Conservation (phyloP, 2,113 vertebrate genomes). For the Hemicordylus capensis region DNA sequence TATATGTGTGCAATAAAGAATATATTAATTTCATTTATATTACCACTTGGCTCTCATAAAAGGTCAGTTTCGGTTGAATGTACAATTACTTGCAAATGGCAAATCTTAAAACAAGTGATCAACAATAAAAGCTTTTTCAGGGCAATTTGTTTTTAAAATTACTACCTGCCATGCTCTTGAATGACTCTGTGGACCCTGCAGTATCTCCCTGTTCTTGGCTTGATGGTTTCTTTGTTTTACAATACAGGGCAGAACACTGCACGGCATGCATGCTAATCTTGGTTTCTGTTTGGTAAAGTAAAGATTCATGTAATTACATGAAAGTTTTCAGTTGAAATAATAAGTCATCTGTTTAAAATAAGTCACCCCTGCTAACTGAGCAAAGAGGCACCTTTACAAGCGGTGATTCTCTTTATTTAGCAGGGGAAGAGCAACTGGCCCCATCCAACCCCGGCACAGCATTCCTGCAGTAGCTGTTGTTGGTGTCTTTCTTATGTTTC, state of each 20-base stretch:
- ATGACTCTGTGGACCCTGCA: conserved; percentile 54
- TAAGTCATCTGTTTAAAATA: conserved; percentile 55
- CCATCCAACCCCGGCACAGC: no score
- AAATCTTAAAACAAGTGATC: conserved; percentile 72
- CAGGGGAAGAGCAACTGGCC: no score
- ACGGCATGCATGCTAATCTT: conserved; percentile 42
- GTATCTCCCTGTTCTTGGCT: conserved; percentile 44
- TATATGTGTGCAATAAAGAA: conserved; percentile 74
- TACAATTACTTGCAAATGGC: conserved; percentile 73
- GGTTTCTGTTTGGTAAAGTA: conserved; percentile 61
- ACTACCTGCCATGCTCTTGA: conserved; percentile 59
- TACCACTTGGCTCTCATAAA: conserved; percentile 74
- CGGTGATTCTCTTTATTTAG: no score
- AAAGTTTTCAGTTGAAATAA: conserved; percentile 67
- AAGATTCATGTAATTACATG: conserved; percentile 59
- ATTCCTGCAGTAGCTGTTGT: no score
- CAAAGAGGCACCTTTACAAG: no score
- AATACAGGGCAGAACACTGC: conserved; percentile 35
- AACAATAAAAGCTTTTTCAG: conserved; percentile 72
- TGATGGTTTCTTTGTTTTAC: neutral
- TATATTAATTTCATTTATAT: conserved; percentile 76
- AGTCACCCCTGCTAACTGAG: no score
- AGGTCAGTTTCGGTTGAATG: conserved; percentile 73
- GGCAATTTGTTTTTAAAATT: conserved; percentile 69
- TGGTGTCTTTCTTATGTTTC: no score